Conservation (phyloP, 2,797 vertebrate species). For the Capromys pilorides region DNA sequence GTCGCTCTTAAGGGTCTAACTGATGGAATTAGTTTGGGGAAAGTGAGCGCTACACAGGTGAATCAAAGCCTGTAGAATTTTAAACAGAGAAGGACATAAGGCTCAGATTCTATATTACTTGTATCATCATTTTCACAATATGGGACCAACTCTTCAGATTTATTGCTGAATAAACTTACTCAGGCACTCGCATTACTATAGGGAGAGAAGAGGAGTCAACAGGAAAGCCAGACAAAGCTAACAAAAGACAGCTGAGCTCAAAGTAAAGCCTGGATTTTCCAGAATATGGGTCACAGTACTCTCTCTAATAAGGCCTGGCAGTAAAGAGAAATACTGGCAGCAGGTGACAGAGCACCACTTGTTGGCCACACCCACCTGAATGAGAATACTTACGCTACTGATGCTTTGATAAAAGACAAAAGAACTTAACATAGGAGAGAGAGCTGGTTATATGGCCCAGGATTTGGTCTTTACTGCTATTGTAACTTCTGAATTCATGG, state of each 20-base stretch:
- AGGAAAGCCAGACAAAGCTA: neutral
- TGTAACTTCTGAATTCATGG: neutral
- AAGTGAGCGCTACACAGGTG: neutral
- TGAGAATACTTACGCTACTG: neutral
- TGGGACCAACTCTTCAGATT: neutral
- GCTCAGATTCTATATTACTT: neutral
- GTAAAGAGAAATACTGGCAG: neutral
- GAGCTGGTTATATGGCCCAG: neutral
- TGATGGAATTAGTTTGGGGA: neutral
- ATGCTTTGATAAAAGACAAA: neutral
- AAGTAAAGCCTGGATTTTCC: neutral
- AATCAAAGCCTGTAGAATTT: slow-evolving; percentile 1
- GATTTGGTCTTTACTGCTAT: neutral
- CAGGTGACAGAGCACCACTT: neutral
- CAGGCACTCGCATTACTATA: neutral
- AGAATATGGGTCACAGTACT: neutral
- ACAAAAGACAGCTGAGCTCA: neutral
- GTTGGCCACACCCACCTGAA: neutral
- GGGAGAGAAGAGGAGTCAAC: neutral
- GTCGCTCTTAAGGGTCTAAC: neutral
- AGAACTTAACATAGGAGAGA: neutral
- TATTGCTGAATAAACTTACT: neutral
- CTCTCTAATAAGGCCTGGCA: neutral
- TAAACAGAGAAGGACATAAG: neutral
- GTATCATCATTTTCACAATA: neutral